phyloP scores from a whole-genome alignment of 92 coral and sea anemone genomes.

The Siderastrea siderea region DNA sequence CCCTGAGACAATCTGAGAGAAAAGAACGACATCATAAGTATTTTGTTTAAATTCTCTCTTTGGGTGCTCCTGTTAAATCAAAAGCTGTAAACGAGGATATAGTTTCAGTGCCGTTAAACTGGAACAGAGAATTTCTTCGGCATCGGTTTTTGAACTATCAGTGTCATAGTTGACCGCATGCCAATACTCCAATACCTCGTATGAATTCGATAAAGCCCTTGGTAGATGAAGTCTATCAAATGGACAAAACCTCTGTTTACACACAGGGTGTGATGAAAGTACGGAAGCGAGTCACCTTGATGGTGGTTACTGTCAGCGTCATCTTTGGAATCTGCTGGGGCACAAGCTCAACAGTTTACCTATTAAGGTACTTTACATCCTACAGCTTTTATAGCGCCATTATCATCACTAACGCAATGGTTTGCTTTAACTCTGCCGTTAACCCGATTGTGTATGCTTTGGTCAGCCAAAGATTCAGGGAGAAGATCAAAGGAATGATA shows the following conservation, averaged over 20 bases:
- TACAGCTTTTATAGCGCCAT: neutral
- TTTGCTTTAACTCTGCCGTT: neutral
- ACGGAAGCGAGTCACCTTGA: constrained; percentile 4
- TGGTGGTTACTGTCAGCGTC: constrained; percentile 1
- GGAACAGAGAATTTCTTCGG: no score
- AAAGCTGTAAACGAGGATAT: no score
- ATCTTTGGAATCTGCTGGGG: constrained; percentile 14
- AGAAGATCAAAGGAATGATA: neutral
- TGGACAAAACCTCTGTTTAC: neutral
- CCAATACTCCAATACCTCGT: no score
- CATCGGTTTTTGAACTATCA: no score
- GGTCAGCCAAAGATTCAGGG: neutral
- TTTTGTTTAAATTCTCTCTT: no score
- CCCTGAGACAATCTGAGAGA: no score
- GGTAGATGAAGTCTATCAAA: neutral
- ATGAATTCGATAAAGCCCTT: neutral
- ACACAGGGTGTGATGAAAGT: neutral
- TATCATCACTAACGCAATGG: neutral
- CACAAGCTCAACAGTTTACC: neutral
- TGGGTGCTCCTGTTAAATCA: no score
- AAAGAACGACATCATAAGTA: no score
- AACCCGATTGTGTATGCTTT: neutral
- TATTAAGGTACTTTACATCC: neutral
- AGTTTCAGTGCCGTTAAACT: no score
- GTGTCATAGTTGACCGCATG: no score